Conservation (phyloP, 2,113 vertebrate genomes). For the Sylvilagus bachmani region DNA sequence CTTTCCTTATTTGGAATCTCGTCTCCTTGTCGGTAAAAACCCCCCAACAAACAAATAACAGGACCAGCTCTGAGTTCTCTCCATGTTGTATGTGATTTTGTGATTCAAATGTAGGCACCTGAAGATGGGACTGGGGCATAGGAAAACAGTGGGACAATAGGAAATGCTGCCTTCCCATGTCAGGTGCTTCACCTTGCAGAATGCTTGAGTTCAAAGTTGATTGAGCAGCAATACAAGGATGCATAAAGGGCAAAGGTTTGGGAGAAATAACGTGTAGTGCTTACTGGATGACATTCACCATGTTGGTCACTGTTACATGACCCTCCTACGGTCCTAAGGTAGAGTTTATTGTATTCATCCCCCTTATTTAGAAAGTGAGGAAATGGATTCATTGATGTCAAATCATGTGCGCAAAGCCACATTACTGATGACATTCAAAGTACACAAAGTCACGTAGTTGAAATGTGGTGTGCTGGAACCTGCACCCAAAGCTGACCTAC, state of each 20-base stretch:
- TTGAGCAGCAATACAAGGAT: not conserved
- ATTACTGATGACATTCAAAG: not conserved
- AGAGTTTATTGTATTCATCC: not conserved
- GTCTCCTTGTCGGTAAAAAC: not conserved
- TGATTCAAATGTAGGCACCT: not conserved
- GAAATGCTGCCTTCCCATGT: accelerated
- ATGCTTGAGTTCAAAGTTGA: too few species aligned
- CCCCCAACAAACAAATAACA: not conserved
- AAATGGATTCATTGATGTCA: not conserved
- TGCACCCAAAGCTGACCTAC: not conserved
- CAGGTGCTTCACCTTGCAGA: not conserved
- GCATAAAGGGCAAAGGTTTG: not conserved
- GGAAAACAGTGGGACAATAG: not conserved
- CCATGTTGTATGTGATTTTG: not conserved
- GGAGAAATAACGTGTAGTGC: not conserved
- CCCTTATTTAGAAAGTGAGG: not conserved
- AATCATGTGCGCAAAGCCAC: not conserved
- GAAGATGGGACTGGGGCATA: not conserved
- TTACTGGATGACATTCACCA: not conserved
- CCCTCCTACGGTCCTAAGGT: not conserved
- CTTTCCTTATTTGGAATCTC: not conserved
- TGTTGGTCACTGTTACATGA: not conserved
- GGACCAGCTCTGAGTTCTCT: not conserved
- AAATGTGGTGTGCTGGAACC: not conserved
- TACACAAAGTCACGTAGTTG: not conserved